Evolutionary conservation across 2,113 vertebrate species (phyloP).

Genomic region (Eulemur rufifrons): DNA sequence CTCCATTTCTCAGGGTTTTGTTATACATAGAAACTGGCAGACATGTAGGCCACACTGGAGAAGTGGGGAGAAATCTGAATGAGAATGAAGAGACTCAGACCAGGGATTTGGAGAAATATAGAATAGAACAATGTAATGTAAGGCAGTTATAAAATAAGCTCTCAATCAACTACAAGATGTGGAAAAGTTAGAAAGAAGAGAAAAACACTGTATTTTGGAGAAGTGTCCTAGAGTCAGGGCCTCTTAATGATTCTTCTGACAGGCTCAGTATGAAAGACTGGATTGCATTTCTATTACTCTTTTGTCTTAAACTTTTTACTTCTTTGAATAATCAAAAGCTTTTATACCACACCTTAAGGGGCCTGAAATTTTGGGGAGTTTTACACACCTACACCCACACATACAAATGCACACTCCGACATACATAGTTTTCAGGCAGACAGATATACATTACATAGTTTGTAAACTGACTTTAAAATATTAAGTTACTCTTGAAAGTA

Average conservation of each 20-base stretch:
- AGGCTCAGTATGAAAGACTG: background rate
- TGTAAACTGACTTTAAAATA: background rate
- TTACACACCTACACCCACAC: background rate
- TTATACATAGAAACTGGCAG: background rate
- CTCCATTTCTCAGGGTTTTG: background rate
- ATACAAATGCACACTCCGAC: background rate
- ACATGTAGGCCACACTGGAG: background rate
- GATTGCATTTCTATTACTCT: background rate
- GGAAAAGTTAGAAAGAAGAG: background rate
- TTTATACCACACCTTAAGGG: background rate
- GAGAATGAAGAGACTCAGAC: background rate
- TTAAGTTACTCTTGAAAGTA: background rate
- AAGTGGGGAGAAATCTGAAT: background rate
- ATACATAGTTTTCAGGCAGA: background rate
- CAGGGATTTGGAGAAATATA: background rate
- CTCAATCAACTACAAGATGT: background rate
- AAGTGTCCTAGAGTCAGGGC: background rate
- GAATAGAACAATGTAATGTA: background rate
- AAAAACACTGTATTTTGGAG: background rate
- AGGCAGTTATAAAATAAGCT: constrained; percentile 12
- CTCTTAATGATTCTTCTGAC: background rate
- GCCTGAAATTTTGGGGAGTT: background rate
- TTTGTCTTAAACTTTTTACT: constrained; percentile 6
- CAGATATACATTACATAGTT: background rate
- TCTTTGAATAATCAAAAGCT: background rate